Conservation (phyloP, 2,113 vertebrate genomes). For the Corvus moneduloides region DNA sequence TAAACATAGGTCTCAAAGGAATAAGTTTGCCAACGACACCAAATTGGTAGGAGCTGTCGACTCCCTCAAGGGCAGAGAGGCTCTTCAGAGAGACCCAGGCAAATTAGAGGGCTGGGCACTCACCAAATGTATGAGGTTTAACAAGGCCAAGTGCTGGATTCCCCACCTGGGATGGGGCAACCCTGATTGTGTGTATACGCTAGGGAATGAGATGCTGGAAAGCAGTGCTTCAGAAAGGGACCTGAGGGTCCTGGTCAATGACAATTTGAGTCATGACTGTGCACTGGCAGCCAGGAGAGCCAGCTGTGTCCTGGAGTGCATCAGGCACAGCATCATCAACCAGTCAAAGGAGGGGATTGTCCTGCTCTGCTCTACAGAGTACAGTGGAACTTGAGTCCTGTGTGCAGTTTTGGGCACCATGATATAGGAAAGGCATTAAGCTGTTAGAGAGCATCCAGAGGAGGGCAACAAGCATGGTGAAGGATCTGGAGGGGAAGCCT, state of each 20-base stretch:
- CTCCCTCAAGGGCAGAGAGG: fast-evolving
- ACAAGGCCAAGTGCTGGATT: not conserved
- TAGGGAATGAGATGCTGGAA: not conserved
- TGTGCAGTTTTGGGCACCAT: not conserved
- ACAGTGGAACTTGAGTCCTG: not conserved
- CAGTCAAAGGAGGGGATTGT: not conserved
- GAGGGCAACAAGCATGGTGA: not conserved
- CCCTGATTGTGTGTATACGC: not conserved
- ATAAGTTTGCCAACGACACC: not conserved
- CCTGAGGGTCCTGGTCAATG: not conserved
- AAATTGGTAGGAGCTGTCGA: fast-evolving
- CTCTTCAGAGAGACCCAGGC: not conserved
- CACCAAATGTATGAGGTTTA: not conserved
- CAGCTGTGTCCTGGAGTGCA: fast-evolving
- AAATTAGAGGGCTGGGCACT: not conserved
- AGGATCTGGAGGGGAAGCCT: not conserved
- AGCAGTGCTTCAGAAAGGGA: not conserved
- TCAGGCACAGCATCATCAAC: not conserved
- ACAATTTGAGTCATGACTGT: not conserved
- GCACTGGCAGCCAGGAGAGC: not conserved
- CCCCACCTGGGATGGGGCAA: not conserved
- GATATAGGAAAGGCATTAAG: not conserved
- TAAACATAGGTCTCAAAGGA: not conserved
- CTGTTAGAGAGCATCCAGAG: not conserved
- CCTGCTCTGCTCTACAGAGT: fast-evolving